Conservation (phyloP, 1,140 invertebrate species). For the Halictus rubicundus region DNA sequence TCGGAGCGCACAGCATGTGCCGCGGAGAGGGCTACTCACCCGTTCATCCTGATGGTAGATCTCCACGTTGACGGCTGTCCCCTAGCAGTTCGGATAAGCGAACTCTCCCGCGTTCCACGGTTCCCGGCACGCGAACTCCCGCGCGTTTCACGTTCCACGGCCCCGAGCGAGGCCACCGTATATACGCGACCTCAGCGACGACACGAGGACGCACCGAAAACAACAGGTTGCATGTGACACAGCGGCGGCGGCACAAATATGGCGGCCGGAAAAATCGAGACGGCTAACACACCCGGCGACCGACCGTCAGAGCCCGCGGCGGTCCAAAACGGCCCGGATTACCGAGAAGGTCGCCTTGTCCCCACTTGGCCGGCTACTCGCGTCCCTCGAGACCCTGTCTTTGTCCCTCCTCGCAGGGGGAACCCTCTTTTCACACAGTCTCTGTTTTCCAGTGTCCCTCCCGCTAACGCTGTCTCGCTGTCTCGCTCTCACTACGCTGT, state of each 20-base stretch:
- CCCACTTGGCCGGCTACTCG: no score
- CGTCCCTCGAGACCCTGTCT: no score
- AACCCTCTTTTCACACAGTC: no score
- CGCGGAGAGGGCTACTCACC: conserved; percentile 56
- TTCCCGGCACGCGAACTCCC: conserved; percentile 17
- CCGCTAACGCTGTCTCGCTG: no score
- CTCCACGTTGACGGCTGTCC: conserved; percentile 50
- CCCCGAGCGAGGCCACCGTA: neutral
- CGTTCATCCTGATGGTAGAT: conserved; percentile 72
- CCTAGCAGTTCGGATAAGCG: conserved; percentile 49
- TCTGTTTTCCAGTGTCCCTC: no score
- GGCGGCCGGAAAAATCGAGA: conserved; percentile 41
- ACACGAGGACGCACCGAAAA: conserved; percentile 66
- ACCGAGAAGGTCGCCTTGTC: no score
- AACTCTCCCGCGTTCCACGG: conserved; percentile 44
- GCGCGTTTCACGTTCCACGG: conserved; percentile 28
- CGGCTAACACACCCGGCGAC: conserved; percentile 8
- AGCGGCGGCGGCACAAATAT: conserved; percentile 50
- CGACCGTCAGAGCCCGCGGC: neutral
- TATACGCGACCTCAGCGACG: conserved; percentile 51
- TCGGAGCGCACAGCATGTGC: no score
- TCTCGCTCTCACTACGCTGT: no score
- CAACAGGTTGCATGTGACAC: conserved; percentile 72
- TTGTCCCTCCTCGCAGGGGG: no score
- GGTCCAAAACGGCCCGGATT: neutral